Conservation (phyloP, 2,888 invertebrate species). For the Syrista parreyssii region DNA sequence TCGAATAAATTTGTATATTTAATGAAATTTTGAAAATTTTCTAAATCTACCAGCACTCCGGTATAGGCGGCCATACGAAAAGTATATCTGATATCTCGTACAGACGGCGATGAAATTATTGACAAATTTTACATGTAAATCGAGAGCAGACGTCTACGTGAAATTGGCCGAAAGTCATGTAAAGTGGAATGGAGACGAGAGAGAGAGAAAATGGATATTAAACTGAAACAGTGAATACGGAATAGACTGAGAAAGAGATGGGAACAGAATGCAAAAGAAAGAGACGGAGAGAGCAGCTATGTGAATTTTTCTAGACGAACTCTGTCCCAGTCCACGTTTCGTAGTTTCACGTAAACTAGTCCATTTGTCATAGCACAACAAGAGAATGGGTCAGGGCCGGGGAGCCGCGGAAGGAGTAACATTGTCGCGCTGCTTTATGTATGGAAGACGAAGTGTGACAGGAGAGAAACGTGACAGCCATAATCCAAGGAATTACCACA, state of each 20-base stretch:
- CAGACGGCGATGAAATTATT: not conserved
- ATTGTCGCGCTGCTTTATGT: not conserved
- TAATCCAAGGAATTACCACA: not conserved
- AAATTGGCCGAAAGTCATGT: not conserved
- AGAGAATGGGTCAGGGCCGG: not conserved
- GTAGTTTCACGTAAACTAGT: not conserved
- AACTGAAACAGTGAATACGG: too few relatives aligned
- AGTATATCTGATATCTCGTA: too few relatives aligned
- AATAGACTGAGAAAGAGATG: too few relatives aligned
- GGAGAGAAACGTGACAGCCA: not conserved
- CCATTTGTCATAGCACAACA: not conserved
- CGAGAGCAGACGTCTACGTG: not conserved
- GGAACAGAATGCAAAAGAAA: too few relatives aligned
- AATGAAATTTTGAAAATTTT: not conserved
- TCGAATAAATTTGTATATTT: not conserved
- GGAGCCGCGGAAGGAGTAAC: not conserved
- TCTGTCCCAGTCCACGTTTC: not conserved
- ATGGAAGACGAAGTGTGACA: not conserved
- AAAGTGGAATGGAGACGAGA: not conserved
- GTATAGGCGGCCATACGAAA: not conserved
- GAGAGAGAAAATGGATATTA: too few relatives aligned
- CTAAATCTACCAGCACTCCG: not conserved
- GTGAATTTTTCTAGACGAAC: not conserved
- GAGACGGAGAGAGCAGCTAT: not conserved
- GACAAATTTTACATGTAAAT: not conserved